Base-by-base conservation (phyloP, 2,113 vertebrate species). In the Trochalopteron elliotii region DNA sequence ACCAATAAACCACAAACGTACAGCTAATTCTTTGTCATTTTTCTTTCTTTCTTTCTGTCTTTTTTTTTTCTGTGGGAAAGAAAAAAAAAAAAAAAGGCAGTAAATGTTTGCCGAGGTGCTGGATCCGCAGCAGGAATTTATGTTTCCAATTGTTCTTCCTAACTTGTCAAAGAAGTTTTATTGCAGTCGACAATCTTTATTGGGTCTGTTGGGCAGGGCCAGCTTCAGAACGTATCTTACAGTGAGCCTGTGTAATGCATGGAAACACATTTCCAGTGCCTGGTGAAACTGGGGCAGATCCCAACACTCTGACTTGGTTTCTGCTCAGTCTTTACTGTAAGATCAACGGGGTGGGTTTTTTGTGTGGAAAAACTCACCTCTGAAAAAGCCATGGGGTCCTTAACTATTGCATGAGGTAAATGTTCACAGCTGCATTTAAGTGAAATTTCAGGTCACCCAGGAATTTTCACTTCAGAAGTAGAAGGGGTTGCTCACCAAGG, bases 1-100 rank as follows among this genome's bases (percentile, higher is more conserved):
- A 97, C 96, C 97, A 97, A 96, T 96, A 97, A 97, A 97, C 97
- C 96, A 95, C 96, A 97, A 97, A 96, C 50, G 52, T 96, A 94
- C 88, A 98, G 94, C 95, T 97, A 97, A 96, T 97, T 97, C 89
- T 89, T 96, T 93, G 92, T 96, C 75, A 77, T 90, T 95, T 90
- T 96, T 95, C 79, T 92, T 91, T 81, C 31, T 52, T 39, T 60
- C 9, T 59, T 31, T 77, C 27, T 83, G 13, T 28, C n/a, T 67
- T 81, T 60, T 72, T 90, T 87, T 75, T 68, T 72, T 89, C 90
- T 94, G 85, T 98, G 96, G 90, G 97, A 98, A 98, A 97, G 67
- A 85, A 72, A 76, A 44, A 69, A 82, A 89, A 60, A 79, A 87
- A 94, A 93, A 89, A 45, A 60, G 85, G 60, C 81, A 72, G 85